Conservation (phyloP, 2,797 vertebrate species). For the Mus minutoides region DNA sequence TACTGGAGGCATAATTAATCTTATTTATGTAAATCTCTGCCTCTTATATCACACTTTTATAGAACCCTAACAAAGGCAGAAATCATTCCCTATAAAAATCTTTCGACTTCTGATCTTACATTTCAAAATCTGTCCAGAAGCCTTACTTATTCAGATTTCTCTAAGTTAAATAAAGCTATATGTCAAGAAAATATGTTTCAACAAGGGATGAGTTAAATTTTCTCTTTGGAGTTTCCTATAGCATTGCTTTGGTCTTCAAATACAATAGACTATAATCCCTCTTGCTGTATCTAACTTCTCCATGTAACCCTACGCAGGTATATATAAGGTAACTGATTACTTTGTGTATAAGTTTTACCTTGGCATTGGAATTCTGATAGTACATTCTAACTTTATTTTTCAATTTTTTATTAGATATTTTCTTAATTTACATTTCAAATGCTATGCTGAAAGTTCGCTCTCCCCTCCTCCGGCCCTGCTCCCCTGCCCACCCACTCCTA, state of each 20-base stretch:
- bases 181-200: neutral
- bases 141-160: neutral
- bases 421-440: too few species aligned
- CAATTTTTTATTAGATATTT: constrained; percentile 29
- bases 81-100: neutral
- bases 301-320: neutral
- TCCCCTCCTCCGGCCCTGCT: too few species aligned
- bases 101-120: neutral
- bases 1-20: neutral
- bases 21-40: neutral
- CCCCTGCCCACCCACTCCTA: too few species aligned
- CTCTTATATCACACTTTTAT: neutral
- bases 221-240: neutral
- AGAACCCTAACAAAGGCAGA: neutral
- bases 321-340: neutral
- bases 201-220: neutral
- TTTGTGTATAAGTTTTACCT: neutral
- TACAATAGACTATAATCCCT: neutral
- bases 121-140: neutral
- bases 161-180: neutral
- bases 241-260: neutral
- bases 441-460: too few species aligned
- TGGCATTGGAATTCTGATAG: neutral
- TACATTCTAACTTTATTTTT: neutral
- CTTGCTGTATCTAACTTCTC: neutral